Conservation (phyloP, 2,113 vertebrate species). For the Onychostruthus taczanowskii region DNA sequence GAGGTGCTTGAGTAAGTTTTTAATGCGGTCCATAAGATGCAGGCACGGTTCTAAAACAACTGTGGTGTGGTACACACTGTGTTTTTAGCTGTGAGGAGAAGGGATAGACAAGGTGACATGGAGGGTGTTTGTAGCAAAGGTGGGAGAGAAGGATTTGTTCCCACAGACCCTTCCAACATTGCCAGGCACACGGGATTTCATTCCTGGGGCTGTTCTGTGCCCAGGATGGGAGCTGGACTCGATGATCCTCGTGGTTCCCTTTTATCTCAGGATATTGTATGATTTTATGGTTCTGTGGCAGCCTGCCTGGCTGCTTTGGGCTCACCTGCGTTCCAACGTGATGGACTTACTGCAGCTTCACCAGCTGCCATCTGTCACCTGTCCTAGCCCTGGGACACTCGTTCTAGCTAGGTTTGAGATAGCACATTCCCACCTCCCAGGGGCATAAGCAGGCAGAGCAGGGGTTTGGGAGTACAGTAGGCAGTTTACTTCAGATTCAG, state of each 20-base stretch:
- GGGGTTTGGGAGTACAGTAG: background rate
- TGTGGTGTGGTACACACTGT: background rate
- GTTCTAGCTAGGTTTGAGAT: rapidly evolving
- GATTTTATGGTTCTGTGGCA: background rate
- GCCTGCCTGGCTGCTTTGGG: background rate
- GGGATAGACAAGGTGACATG: background rate
- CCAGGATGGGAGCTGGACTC: background rate
- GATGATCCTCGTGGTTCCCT: background rate
- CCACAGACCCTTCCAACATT: background rate
- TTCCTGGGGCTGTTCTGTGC: background rate
- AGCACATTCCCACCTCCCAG: background rate
- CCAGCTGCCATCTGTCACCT: background rate
- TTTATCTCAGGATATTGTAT: background rate
- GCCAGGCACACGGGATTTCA: background rate
- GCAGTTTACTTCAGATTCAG: background rate
- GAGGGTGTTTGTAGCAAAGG: rapidly evolving
- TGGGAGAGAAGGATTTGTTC: background rate
- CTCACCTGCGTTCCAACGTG: rapidly evolving
- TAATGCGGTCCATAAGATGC: background rate
- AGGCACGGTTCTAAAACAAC: background rate
- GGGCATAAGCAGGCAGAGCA: background rate
- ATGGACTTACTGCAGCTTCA: background rate
- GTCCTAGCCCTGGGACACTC: background rate
- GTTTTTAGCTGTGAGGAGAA: background rate
- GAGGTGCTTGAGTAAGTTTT: background rate